phyloP scores from a whole-genome alignment of 1,140 invertebrate genomes.

The Caenorhabditis elegans region WBcel235 BX284606.5:12905001-12905500 shows the following conservation, averaged over 20 bases:
- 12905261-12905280: too few species aligned
- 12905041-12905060: conserved; percentile 3
- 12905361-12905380: not conserved
- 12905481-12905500: too few species aligned
- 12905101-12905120: not conserved
- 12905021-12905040: not conserved
- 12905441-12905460: not conserved
- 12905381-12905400: not conserved
- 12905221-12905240: too few species aligned
- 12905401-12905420: too few species aligned
- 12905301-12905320: not conserved
- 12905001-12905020: not conserved
- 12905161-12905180: not conserved
- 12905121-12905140: not conserved
- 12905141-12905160: not conserved
- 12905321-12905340: not conserved
- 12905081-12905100: not conserved
- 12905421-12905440: not conserved
- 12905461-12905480: too few species aligned
- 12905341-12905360: not conserved
- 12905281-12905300: too few species aligned
- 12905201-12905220: too few species aligned
- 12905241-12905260: too few species aligned
- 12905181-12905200: not conserved
- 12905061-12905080: conserved; percentile 7